phyloP scores from a whole-genome alignment of 2,797 vertebrate species.

The Megaceryle alcyon region DNA sequence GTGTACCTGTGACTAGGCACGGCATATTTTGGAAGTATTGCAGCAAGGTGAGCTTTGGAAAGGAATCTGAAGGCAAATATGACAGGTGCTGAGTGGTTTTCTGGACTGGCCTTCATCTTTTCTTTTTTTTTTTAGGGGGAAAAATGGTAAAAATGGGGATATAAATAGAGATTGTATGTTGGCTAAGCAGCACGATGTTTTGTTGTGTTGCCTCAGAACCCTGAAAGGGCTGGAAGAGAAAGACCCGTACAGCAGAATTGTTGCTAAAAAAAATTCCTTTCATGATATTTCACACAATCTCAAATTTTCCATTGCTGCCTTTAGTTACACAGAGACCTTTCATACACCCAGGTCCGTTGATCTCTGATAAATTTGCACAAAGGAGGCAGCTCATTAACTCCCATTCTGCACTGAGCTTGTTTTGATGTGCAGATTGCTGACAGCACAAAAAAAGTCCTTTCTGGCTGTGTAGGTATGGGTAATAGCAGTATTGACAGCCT shows the following conservation, averaged over 20 bases:
- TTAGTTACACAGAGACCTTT: constrained; percentile 15
- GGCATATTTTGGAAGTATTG: background rate
- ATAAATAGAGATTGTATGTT: background rate
- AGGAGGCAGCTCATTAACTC: constrained; percentile 44
- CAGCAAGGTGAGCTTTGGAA: background rate
- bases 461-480: background rate
- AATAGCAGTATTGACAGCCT: constrained; percentile 28
- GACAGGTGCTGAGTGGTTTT: background rate
- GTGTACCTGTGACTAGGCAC: background rate
- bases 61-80: background rate
- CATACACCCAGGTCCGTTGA: constrained; percentile 2
- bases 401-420: background rate
- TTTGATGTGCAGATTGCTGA: constrained; percentile 52
- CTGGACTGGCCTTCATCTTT: background rate
- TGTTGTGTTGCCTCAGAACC: background rate
- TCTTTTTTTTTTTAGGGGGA: background rate
- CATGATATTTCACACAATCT: background rate
- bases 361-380: constrained; percentile 40
- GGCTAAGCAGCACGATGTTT: background rate
- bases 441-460: constrained; percentile 40
- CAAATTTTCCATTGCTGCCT: background rate
- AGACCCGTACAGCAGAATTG: background rate
- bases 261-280: background rate
- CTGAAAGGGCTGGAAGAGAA: background rate
- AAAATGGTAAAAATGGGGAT: background rate